phyloP scores from a whole-genome alignment of 2,888 invertebrate genomes.

The Epiblema foenella region DNA sequence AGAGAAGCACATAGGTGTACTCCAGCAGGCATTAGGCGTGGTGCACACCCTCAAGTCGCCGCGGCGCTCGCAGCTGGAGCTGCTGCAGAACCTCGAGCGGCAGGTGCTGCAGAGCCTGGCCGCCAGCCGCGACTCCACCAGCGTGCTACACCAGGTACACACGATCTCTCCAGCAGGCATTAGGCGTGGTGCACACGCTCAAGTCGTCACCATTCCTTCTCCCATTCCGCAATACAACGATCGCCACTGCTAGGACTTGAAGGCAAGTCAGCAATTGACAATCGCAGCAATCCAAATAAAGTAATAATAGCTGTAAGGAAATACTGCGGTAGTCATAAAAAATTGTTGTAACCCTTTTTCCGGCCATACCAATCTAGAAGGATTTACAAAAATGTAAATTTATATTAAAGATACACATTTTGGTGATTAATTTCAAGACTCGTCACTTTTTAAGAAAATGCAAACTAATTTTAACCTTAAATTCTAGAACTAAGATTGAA shows the following conservation, averaged over 20 bases:
- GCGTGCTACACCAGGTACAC: constrained; percentile 80
- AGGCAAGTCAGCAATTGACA: not conserved
- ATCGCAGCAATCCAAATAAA: not conserved
- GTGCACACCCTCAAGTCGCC: constrained; percentile 86
- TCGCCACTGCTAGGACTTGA: not conserved
- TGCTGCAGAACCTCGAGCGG: constrained; percentile 86
- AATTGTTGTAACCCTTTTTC: not conserved
- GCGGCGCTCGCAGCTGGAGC: constrained; percentile 81
- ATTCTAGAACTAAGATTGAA: too few species aligned
- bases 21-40: constrained; percentile 78
- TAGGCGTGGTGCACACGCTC: constrained; percentile 84
- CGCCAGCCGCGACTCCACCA: constrained; percentile 83
- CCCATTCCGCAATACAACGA: not conserved
- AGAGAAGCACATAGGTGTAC: constrained; percentile 66
- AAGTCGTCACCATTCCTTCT: constrained; percentile 65
- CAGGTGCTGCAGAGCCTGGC: constrained; percentile 84
- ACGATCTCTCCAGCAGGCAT: constrained; percentile 65
- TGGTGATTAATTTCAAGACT: too few species aligned
- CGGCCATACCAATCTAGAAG: too few species aligned
- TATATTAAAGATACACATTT: too few species aligned
- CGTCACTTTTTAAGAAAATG: too few species aligned
- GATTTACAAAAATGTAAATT: not conserved
- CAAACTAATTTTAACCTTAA: too few species aligned
- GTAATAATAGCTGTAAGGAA: not conserved
- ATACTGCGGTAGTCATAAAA: not conserved